Percentiles rank a stretch among this genome's conserved stretches.
phyloP scores from a whole-genome alignment of 2,888 invertebrate species.

The Eupithecia tripunctaria region DNA sequence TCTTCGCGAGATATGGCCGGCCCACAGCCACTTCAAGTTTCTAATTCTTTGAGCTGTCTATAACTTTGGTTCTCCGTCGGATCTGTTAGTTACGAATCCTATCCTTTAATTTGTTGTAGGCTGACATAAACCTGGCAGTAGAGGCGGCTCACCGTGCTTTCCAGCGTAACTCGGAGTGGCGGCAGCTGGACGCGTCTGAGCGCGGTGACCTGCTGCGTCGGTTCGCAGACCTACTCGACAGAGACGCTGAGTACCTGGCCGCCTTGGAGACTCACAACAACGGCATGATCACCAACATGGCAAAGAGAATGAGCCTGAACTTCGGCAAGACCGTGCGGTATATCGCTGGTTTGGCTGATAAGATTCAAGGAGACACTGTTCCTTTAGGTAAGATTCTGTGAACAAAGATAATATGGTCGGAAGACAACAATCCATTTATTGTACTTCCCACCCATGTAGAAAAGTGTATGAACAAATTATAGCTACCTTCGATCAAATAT shows the following conservation, averaged over 20 bases:
- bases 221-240: constrained; percentile 91
- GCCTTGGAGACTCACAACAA: constrained; percentile 96
- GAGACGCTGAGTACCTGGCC: constrained; percentile 89
- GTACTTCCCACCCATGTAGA: neutral
- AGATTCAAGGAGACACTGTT: constrained; percentile 88
- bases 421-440: neutral
- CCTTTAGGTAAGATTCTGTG: constrained; percentile 38
- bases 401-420: neutral
- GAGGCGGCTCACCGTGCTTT: constrained; percentile 90
- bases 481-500: too few species aligned
- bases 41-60: too few species aligned
- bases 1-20: too few species aligned
- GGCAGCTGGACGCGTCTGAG: constrained; percentile 91
- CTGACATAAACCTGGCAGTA: constrained; percentile 90
- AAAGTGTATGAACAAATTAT: too few species aligned
- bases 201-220: constrained; percentile 89
- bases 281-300: constrained; percentile 90
- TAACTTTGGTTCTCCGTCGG: too few species aligned
- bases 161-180: constrained; percentile 88
- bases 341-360: constrained; percentile 95
- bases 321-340: constrained; percentile 86
- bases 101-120: constrained; percentile 70
- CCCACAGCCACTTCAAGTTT: too few species aligned
- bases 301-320: constrained; percentile 82
- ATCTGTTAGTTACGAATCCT: too few species aligned